Conservation (phyloP, 2,113 vertebrate genomes). For the Aphyosemion australe region DNA sequence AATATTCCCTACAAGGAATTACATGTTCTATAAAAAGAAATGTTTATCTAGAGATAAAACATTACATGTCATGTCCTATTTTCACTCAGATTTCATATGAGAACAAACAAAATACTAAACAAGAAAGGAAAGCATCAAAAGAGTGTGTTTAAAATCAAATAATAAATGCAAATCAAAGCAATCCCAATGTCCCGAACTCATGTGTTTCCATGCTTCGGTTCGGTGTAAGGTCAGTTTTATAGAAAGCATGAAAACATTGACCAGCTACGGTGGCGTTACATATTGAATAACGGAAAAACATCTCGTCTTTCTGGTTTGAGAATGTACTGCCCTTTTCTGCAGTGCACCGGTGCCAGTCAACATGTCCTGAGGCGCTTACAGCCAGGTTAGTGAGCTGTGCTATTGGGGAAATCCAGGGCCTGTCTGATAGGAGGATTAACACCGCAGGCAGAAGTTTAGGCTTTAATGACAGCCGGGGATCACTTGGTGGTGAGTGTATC, state of each 20-base stretch:
- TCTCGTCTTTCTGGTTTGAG: conserved; percentile 20
- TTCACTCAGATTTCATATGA: conserved; percentile 18
- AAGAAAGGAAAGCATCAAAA: conserved; percentile 10
- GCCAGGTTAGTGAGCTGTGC: conserved; percentile 66
- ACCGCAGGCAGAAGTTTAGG: conserved; percentile 52
- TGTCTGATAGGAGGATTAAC: conserved; percentile 67
- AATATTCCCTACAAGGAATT: not conserved
- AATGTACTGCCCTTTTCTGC: conserved; percentile 28
- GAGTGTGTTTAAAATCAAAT: not conserved
- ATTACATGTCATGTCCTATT: conserved; percentile 6
- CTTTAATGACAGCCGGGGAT: conserved; percentile 60
- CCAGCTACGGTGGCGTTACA: not conserved
- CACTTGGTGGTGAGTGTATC: conserved; percentile 48
- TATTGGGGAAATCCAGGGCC: conserved; percentile 52
- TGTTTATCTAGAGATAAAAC: conserved; percentile 9
- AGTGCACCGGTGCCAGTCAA: conserved; percentile 40
- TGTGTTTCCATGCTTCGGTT: conserved; percentile 11
- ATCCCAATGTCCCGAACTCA: not conserved
- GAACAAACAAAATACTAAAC: conserved; percentile 5
- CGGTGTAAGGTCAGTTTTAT: conserved; percentile 17
- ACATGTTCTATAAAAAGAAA: not conserved
- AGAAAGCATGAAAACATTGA: conserved; percentile 13
- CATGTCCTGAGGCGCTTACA: conserved; percentile 53
- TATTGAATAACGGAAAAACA: conserved; percentile 27
- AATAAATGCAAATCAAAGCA: conserved; percentile 10